Base-by-base conservation (phyloP, 2,113 vertebrate species). In the Mus spicilegus region DNA sequence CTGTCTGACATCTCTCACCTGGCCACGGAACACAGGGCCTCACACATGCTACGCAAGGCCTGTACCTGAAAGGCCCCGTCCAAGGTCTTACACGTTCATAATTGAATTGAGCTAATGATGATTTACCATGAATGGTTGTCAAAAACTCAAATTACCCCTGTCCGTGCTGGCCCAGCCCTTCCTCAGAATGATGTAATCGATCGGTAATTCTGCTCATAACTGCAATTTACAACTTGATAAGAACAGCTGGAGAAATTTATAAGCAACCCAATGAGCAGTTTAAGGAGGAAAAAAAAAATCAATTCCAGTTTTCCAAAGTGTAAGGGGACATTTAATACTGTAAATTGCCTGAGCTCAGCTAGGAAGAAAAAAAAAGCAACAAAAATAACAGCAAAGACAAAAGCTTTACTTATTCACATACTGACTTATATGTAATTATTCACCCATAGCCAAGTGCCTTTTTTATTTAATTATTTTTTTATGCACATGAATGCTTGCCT, bases 221-320 rank as follows among this genome's bases (percentile, higher is more conserved):
- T 90, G 73, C 96, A 76, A 87, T 91, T 97, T 97, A 97, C 95
- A 93, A 90, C 89, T 96, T 93, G 94, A 85, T 96, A 96, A 95
- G 94, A 97, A 91, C 87, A 96, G 80, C 28, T 63, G 58, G 56
- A 95, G 90, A 95, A 56, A 54, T 20, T 94, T 33, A 56, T 93
- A 96, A 95, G 94, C 54, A 81, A 75, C 13, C 19, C 91, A 85
- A 63, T 76, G 84, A 97, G 75, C 92, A 89, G 91, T 65, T 39
- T 95, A 54, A 93, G 33, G 56, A 54, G 24, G 46, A 61, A 87
- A 81, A 96, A 87, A 96, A 87, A 96, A 97, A 96, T 90, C 78
- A 51, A 28, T 92, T 87, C 69, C 28, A 75, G 49, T 90, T 73
- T 90, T 87, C 78, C 1, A 0, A 46, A 95, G 85, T 70, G 75